Conservation (phyloP, 2,797 vertebrate genomes). For the Malurus leucopterus region DNA sequence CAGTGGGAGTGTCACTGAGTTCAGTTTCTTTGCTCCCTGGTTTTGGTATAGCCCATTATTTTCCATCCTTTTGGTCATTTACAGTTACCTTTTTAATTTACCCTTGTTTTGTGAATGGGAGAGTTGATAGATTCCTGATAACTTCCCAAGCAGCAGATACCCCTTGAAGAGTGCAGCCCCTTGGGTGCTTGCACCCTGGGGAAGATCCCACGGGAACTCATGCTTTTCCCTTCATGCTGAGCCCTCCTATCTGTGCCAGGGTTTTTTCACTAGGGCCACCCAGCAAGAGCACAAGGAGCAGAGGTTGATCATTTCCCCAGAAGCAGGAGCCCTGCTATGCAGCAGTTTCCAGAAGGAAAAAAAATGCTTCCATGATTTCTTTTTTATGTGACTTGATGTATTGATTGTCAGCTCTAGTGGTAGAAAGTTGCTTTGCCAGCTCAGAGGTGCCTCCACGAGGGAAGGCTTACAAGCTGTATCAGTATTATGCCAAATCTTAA, state of each 20-base stretch:
- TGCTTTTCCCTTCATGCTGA: neutral
- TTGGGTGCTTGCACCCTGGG: accelerated
- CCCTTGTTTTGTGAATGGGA: neutral
- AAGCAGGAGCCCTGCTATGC: neutral
- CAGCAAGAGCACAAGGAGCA: neutral
- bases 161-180: accelerated
- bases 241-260: accelerated
- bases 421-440: neutral
- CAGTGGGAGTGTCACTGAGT: neutral
- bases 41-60: neutral
- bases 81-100: neutral
- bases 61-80: neutral
- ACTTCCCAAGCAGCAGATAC: neutral
- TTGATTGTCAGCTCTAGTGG: neutral
- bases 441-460: neutral
- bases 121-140: neutral
- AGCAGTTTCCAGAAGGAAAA: neutral
- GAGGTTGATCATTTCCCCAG: neutral
- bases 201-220: neutral
- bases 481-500: neutral
- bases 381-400: neutral
- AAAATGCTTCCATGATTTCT: neutral
- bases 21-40: neutral
- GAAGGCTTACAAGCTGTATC: neutral
- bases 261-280: neutral